Percentiles rank a stretch among this genome's conserved stretches.
Conservation (phyloP, 2,113 vertebrate genomes). For the Cavia aperea region DNA sequence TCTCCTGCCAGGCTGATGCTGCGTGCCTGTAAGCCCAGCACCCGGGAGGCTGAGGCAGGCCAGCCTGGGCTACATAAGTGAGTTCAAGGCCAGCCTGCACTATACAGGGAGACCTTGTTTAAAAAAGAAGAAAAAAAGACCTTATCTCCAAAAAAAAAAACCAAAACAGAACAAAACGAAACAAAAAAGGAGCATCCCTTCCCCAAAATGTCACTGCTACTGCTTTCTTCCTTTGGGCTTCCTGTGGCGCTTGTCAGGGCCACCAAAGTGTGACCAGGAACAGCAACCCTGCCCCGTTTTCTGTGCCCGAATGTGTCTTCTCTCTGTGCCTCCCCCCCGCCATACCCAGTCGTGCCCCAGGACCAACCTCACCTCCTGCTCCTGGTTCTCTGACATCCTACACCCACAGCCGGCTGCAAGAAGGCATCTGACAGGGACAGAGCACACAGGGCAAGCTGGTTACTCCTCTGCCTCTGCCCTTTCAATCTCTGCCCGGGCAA, state of each 20-base stretch:
- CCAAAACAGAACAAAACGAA: not conserved
- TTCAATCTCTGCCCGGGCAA: not conserved
- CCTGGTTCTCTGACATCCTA: constrained; percentile 87
- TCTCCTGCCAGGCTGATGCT: no score
- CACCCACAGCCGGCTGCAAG: constrained; percentile 59
- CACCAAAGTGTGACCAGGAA: not conserved
- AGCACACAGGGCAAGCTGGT: not conserved
- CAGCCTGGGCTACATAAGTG: not conserved
- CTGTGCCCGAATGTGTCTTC: not conserved
- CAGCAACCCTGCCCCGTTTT: no score
- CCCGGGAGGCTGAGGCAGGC: not conserved
- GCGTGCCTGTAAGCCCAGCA: not conserved
- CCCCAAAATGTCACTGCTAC: not conserved
- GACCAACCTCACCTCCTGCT: constrained; percentile 83
- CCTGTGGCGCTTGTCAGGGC: not conserved
- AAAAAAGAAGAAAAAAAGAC: not conserved
- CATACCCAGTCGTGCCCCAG: not conserved
- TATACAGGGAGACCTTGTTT: not conserved
- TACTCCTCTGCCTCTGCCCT: not conserved
- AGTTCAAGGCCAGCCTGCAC: not conserved
- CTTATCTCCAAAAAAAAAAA: not conserved
- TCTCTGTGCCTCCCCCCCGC: not conserved
- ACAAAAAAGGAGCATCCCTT: constrained; percentile 26
- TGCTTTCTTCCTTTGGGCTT: not conserved
- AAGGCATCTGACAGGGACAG: constrained; percentile 72